Evolutionary conservation across 2,113 vertebrate genomes (phyloP).

Genomic region (Sapayoa aenigma): DNA sequence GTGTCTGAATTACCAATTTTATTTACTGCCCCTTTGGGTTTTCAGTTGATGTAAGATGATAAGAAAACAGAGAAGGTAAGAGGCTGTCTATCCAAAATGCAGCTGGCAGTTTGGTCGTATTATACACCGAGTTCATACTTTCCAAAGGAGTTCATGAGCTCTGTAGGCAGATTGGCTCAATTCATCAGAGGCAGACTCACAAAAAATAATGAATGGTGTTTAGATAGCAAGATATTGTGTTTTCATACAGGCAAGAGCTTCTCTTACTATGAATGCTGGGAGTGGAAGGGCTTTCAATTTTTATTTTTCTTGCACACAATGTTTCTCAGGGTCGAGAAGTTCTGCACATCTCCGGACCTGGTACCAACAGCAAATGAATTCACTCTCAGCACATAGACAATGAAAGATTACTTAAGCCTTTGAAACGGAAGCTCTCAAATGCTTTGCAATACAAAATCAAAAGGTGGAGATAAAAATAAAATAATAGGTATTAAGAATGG

Average conservation of each 20-base stretch:
- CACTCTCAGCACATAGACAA: not conserved
- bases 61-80: not conserved
- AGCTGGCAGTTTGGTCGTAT: not conserved
- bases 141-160: not conserved
- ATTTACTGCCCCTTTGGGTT: not conserved
- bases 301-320: not conserved
- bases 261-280: not conserved
- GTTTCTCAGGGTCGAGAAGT: not conserved
- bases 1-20: not conserved
- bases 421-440: not conserved
- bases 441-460: not conserved
- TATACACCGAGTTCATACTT: not conserved
- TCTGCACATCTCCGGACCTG: not conserved
- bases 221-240: not conserved
- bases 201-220: not conserved
- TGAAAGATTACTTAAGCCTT: not conserved
- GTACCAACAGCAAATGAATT: not conserved
- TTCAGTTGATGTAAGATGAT: not conserved
- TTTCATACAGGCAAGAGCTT: not conserved
- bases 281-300: not conserved
- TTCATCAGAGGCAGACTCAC: not conserved
- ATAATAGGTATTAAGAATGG: not conserved
- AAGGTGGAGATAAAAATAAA: not conserved
- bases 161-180: not conserved
- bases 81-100: not conserved